These are phyloP conservation scores for Gymnobelideus leadbeateri DNA, from an alignment of 2,113 vertebrate species.

Conservation along the genomic window DNA sequence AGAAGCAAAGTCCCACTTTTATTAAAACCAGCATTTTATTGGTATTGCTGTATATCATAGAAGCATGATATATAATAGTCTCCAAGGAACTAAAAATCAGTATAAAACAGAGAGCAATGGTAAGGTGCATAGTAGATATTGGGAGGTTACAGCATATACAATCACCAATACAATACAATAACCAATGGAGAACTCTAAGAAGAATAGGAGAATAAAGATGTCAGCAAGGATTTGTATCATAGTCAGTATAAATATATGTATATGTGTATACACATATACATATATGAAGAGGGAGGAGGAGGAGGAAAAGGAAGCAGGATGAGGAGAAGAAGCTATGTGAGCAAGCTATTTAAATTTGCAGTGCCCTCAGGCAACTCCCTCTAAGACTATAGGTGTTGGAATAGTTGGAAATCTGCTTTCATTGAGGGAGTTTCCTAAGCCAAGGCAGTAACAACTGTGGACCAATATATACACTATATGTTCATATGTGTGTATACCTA, in stretches of 20 bases:
- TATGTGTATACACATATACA: too few relatives aligned
- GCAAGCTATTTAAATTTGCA: too few relatives aligned
- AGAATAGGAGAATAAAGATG: not conserved
- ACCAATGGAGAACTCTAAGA: not conserved
- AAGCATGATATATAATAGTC: not conserved
- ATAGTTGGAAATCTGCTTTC: too few relatives aligned
- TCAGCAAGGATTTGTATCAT: not conserved
- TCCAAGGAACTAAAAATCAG: not conserved
- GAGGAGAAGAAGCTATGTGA: too few relatives aligned
- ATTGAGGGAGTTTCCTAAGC: too few relatives aligned
- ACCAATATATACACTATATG: too few relatives aligned
- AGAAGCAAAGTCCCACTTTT: not conserved
- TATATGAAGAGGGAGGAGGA: too few relatives aligned
- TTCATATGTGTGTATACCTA: too few relatives aligned
- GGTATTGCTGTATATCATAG: not conserved
- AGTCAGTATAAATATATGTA: not conserved
- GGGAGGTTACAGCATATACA: not conserved
- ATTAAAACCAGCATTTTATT: not conserved
- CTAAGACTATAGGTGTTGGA: too few relatives aligned
- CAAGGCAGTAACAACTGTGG: too few relatives aligned
- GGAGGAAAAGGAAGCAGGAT: too few relatives aligned
- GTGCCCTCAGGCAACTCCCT: too few relatives aligned
- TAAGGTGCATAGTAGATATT: not conserved
- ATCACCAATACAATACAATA: not conserved
- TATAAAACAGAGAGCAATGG: not conserved